Percentiles rank a stretch among this genome's conserved stretches.
Conservation (phyloP, 2,113 vertebrate species). For the Mesoclemmys tuberculata region DNA sequence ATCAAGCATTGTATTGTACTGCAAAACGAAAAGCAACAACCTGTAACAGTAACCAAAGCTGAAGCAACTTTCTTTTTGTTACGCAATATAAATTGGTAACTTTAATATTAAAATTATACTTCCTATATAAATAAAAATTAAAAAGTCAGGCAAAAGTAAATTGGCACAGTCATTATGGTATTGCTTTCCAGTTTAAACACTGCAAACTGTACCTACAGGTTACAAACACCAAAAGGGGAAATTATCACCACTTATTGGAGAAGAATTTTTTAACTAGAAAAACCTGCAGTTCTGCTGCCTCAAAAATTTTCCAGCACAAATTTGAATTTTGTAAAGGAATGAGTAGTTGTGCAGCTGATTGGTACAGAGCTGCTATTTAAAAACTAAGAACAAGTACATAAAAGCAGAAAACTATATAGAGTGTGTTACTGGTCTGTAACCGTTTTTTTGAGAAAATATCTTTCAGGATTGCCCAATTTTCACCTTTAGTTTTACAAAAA, state of each 20-base stretch:
- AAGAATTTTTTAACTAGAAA: neutral
- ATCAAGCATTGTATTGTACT: slow-evolving; percentile 40
- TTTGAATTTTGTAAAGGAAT: neutral
- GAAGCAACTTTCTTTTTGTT: slow-evolving; percentile 37
- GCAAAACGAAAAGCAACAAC: slow-evolving; percentile 67
- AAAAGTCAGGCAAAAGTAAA: slow-evolving; percentile 62
- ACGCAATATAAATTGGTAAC: slow-evolving; percentile 48
- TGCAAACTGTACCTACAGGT: slow-evolving; percentile 43
- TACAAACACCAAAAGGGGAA: slow-evolving; percentile 5
- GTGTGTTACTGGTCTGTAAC: neutral
- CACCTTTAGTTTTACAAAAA: slow-evolving; percentile 27
- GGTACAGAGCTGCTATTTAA: neutral
- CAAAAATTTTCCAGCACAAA: neutral
- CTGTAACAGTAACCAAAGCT: slow-evolving; percentile 74
- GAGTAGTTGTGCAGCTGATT: neutral
- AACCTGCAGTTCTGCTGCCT: neutral
- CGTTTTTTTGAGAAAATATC: neutral
- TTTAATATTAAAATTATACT: slow-evolving; percentile 59
- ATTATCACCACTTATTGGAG: neutral
- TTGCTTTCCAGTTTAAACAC: slow-evolving; percentile 72
- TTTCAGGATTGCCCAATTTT: slow-evolving; percentile 29
- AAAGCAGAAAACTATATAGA: neutral
- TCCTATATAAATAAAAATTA: slow-evolving; percentile 69
- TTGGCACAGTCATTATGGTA: slow-evolving; percentile 79
- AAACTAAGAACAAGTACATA: neutral